These are phyloP conservation scores for Lathamus discolor DNA, from an alignment of 2,113 vertebrate species.

Conservation along the genomic window DNA sequence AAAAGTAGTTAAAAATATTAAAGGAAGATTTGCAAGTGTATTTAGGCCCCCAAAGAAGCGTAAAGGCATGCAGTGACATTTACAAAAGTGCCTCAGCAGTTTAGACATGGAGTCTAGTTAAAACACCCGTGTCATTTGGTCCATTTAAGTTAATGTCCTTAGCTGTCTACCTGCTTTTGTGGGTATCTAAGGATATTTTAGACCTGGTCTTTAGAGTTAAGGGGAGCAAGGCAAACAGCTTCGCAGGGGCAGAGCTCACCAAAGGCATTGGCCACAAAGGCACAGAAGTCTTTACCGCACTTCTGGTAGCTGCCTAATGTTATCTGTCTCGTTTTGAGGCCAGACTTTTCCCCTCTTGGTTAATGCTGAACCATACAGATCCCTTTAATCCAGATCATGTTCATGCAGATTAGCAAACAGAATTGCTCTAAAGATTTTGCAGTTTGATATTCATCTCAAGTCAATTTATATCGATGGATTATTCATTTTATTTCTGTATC, in stretches of 20 bases:
- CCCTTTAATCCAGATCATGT: slow-evolving; percentile 44
- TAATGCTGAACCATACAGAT: slow-evolving; percentile 47
- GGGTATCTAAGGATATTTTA: neutral
- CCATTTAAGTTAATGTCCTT: neutral
- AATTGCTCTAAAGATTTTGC: slow-evolving; percentile 37
- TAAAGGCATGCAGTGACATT: neutral
- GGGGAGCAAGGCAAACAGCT: neutral
- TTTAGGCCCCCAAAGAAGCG: neutral
- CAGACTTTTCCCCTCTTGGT: neutral
- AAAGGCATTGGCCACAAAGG: neutral
- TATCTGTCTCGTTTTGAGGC: neutral
- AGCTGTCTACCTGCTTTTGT: neutral
- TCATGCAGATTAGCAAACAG: slow-evolving; percentile 38
- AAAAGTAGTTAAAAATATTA: slow-evolving; percentile 36
- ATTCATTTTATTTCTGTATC: slow-evolving; percentile 67
- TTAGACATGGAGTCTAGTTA: neutral
- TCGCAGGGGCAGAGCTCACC: neutral
- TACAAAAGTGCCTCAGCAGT: neutral
- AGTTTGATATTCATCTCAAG: slow-evolving; percentile 58
- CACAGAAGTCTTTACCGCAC: neutral
- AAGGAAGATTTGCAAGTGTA: slow-evolving; percentile 30
- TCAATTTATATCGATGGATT: slow-evolving; percentile 60
- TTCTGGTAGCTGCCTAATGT: neutral
- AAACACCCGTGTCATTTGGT: neutral
- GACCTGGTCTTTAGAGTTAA: neutral